These are phyloP conservation scores for Zaprionus camerounensis DNA, from an alignment of 1,140 invertebrate genomes.

Conservation along the genomic window DNA sequence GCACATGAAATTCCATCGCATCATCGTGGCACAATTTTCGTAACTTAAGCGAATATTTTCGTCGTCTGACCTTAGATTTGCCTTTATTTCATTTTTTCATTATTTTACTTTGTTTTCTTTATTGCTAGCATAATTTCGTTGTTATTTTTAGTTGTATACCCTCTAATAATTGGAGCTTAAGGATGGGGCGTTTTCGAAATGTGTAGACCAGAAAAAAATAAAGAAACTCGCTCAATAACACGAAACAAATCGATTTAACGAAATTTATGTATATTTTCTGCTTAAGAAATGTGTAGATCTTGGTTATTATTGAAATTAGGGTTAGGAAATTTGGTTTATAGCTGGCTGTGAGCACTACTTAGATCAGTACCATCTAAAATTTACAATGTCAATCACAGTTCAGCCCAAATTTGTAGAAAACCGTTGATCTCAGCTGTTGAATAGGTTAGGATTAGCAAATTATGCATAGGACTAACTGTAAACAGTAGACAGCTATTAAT, in stretches of 20 bases:
- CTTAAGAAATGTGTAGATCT: not conserved
- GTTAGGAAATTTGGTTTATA: not conserved
- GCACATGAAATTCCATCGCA: slow-evolving; percentile 36
- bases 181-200: not conserved
- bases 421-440: not conserved
- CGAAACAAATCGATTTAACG: too few relatives aligned
- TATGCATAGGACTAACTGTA: too few relatives aligned
- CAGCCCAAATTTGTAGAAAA: not conserved
- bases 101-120: not conserved
- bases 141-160: not conserved
- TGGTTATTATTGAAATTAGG: not conserved
- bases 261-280: not conserved
- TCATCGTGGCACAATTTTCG: slow-evolving; percentile 43
- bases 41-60: slow-evolving; percentile 23
- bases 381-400: not conserved
- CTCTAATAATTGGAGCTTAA: not conserved
- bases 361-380: not conserved
- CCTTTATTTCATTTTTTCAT: slow-evolving; percentile 27
- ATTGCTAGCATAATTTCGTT: not conserved
- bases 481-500: too few relatives aligned
- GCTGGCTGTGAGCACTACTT: not conserved
- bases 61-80: slow-evolving; percentile 45
- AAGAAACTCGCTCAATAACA: not conserved
- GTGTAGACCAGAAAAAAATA: not conserved
- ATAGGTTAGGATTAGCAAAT: not conserved